Base-by-base conservation (phyloP, 2,113 vertebrate species). In the Tapirus terrestris region DNA sequence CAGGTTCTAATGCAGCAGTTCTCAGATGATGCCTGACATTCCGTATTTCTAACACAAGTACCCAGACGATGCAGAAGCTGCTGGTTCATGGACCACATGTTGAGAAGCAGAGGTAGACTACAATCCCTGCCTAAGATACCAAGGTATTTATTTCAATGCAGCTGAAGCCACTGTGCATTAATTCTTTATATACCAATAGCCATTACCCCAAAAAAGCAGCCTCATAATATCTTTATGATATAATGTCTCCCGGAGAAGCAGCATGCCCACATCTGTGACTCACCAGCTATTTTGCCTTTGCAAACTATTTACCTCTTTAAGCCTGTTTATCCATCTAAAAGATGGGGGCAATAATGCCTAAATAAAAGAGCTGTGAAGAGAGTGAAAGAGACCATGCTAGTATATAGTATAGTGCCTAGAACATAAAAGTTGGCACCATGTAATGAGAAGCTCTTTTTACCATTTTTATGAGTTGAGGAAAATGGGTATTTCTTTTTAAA, bases 151-250 rank as follows among this genome's bases (percentile, higher is more conserved):
- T 83, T 88, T 70, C 33, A 56, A 16, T 72, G 81, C 27, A 89
- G 16, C 58, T 83, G 27, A n/a, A 84, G 31, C 70, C 36, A 65
- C 11, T 87, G 13, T 39, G 56, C 65, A 87, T 79, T 83, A 80
- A 89, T 95, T 95, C 58, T 81, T 95, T 89, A 70, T 45, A 88
- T 80, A 65, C 16, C 60, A 92, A 63, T 17, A 89, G 29, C 17
- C 70, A 96, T 43, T 39, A 56, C 67, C 73, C 68, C 56, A 23
- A 85, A 95, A 97, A 48, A 95, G 25, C 25, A 80, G 68, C 53
- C 33, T 91, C 82, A n/a, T 77, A 80, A 76, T 70, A 87, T 51
- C 89, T 93, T 93, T 88, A 93, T 1, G 2, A 68, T n/a, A 16
- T 70, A 84, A 85, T 65, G 18, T 63, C 21, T 70, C 60, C 67